Base-by-base conservation (phyloP, 2,113 vertebrate genomes). In the Phrynosoma blainvillii region DNA sequence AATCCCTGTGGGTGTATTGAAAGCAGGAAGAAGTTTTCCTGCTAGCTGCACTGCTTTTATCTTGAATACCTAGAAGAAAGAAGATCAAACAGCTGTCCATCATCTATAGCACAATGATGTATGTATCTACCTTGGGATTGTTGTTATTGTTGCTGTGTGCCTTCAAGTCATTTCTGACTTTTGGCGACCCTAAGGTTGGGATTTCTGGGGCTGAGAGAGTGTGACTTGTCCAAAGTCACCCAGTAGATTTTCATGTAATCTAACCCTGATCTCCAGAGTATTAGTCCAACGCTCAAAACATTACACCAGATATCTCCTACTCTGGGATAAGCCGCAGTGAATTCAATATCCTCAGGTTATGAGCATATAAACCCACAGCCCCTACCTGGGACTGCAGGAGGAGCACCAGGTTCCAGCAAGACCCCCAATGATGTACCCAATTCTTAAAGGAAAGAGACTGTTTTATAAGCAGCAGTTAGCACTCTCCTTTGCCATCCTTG, bases 1-100 rank as follows among this genome's bases (percentile, higher is more conserved):
- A 96, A 99, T 99, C 73, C 99, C 99, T 4, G 99, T 99, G 52
- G 99, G 99, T 73, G 98, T 99, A 94, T 99, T 99, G 93, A 99
- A 99, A 70, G 99, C 99, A 92, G 99, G 99, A 92, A 99, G 97
- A 80, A 99, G 98, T 92, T 99, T 99, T 95, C 99, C 98, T 25
- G 98, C 99, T 82, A 99, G 91, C 77, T 99, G 98, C n/a, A 99
- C 98, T 2, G 99, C 98, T 97, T 99, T 99, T 88, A 98, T 92
- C 96, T 99, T 99, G 95, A 99, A 99, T 68, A 99, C 96, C 99
- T 99, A 86, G 21, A 77, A 92, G 79, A 66, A 79, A 92, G 82
- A 62, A 95, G 92, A 84, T 93, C 87, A 71, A 96, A 93, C 87
- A 84, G 76, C 90, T 87, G 89, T 88, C n/a, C 92, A 87, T 91